Evolutionary conservation across 1,140 invertebrate species (phyloP).

Genomic region (Rhopalosiphum padi): DNA sequence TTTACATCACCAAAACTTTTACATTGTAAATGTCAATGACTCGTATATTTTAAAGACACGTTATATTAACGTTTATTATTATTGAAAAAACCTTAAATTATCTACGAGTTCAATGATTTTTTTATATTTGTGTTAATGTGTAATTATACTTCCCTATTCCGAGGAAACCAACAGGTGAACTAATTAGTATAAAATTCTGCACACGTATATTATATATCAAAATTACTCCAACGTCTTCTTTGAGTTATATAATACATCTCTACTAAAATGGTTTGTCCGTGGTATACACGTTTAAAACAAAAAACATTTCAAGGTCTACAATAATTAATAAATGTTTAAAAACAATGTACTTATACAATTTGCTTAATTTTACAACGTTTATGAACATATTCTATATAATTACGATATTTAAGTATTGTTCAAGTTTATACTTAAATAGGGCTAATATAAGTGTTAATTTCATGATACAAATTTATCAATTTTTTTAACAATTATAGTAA

Average conservation of each 20-base stretch:
- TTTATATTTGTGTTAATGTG: neutral
- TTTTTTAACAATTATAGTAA: no score
- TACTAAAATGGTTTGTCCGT: neutral
- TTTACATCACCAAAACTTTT: neutral
- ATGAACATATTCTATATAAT: neutral
- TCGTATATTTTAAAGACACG: neutral
- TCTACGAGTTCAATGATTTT: constrained; percentile 8
- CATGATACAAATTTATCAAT: neutral
- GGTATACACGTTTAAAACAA: neutral
- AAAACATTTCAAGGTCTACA: neutral
- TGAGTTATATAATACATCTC: neutral
- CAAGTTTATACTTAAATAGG: neutral
- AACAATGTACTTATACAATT: neutral
- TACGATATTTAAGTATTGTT: neutral
- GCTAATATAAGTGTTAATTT: neutral
- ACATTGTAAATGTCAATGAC: neutral
- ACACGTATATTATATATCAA: neutral
- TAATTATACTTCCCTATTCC: neutral
- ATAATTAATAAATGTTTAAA: neutral
- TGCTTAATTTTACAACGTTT: neutral
- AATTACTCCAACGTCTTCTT: neutral
- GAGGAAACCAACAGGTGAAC: neutral
- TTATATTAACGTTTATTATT: neutral
- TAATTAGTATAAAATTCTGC: neutral
- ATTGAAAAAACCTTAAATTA: neutral